Conservation (phyloP, 2,113 vertebrate species). For the Macquaria australasica region DNA sequence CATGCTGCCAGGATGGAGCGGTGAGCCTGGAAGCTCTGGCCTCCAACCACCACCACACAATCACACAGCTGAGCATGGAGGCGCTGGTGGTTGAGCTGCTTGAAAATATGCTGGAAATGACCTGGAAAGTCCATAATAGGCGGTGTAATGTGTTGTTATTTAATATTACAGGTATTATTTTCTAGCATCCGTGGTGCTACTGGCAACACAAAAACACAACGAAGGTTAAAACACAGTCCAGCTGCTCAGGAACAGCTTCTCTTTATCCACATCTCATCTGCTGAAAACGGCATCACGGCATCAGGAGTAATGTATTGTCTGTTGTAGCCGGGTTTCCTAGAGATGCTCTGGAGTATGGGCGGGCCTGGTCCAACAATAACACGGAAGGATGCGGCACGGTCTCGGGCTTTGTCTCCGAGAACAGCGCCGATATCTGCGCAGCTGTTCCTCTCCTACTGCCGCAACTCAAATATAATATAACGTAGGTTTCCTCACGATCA, state of each 20-base stretch:
- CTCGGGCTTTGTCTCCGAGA: slow-evolving; percentile 3
- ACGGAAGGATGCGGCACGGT: slow-evolving; percentile 44
- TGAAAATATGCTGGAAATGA: slow-evolving; percentile 94
- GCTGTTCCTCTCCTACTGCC: not conserved
- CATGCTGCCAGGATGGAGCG: slow-evolving; percentile 93
- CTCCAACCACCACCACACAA: slow-evolving; percentile 92
- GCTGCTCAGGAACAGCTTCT: not conserved
- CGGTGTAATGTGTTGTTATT: not conserved
- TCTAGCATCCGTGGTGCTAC: not conserved
- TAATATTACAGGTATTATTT: not conserved
- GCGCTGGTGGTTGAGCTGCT: slow-evolving; percentile 94
- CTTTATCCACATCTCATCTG: not conserved
- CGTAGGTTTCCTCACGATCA: no score
- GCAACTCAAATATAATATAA: no score
- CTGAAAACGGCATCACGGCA: not conserved
- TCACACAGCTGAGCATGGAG: slow-evolving; percentile 93
- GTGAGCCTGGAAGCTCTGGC: slow-evolving; percentile 92
- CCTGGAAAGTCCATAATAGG: slow-evolving; percentile 93
- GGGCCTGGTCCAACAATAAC: slow-evolving; percentile 40
- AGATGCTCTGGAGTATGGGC: slow-evolving; percentile 65
- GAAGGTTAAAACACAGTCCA: not conserved
- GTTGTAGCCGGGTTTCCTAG: not conserved
- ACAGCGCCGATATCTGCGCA: no score
- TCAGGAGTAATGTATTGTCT: not conserved
- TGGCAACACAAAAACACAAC: not conserved